phyloP scores from a whole-genome alignment of 2,888 invertebrate species.

The Dryomyza anilis region DNA sequence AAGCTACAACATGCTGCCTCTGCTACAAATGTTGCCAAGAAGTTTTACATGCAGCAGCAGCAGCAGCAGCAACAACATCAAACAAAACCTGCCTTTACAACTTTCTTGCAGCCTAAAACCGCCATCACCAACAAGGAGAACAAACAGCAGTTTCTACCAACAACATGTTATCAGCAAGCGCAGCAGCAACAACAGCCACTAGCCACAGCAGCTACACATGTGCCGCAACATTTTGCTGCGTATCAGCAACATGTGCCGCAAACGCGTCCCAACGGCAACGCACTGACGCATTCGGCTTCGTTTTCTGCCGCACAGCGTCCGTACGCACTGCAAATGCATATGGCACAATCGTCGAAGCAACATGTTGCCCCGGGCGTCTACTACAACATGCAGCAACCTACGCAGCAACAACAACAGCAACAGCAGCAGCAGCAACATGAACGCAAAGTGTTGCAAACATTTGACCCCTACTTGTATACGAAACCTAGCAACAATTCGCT shows the following conservation, averaged over 20 bases:
- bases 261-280: constrained; percentile 25
- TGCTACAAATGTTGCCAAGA: constrained; percentile 46
- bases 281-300: constrained; percentile 53
- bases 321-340: constrained; percentile 41
- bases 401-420: constrained; percentile 35
- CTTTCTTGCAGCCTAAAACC: constrained; percentile 38
- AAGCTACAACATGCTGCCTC: constrained; percentile 48
- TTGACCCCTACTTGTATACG: constrained; percentile 56
- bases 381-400: constrained; percentile 32
- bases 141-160: constrained; percentile 27
- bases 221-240: constrained; percentile 32
- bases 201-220: no score
- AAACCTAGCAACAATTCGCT: constrained; percentile 44
- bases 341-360: constrained; percentile 21
- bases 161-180: constrained; percentile 11
- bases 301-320: constrained; percentile 53
- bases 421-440: constrained; percentile 38
- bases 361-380: not conserved
- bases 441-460: constrained; percentile 55
- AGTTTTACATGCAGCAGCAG: constrained; percentile 35
- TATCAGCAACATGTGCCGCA: constrained; percentile 36
- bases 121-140: constrained; percentile 52
- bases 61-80: constrained; percentile 20
- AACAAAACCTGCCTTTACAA: constrained; percentile 38
- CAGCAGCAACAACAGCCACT: constrained; percentile 29